phyloP scores from a whole-genome alignment of 1,140 invertebrate species.

The Drosophila pallidifrons region DNA sequence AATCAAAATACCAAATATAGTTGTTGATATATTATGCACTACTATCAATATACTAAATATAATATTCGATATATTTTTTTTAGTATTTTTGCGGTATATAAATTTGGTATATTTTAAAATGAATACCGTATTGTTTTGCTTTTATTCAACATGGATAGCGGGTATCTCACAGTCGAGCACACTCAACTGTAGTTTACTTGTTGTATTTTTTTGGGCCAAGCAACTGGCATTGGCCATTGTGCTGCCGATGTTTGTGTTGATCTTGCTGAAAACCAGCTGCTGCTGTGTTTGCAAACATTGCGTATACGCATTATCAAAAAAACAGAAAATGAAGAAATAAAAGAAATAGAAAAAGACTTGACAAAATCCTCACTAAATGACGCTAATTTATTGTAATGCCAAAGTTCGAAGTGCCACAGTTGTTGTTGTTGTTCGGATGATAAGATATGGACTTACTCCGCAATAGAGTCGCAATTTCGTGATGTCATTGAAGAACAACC shows the following conservation, averaged over 20 bases:
- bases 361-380: constrained; percentile 30
- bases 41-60: too few species aligned
- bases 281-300: constrained; percentile 40
- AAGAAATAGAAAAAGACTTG: neutral
- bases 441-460: neutral
- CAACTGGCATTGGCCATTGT: constrained; percentile 60
- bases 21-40: too few species aligned
- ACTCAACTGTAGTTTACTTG: too few species aligned
- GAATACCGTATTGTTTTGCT: too few species aligned
- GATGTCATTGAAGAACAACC: neutral
- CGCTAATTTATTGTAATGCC: constrained; percentile 58
- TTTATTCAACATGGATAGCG: too few species aligned
- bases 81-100: too few species aligned
- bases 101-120: too few species aligned
- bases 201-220: constrained; percentile 2
- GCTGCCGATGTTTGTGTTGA: constrained; percentile 2
- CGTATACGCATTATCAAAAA: constrained; percentile 32
- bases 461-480: neutral
- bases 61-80: too few species aligned
- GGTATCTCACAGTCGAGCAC: too few species aligned
- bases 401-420: constrained; percentile 22
- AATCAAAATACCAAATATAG: too few species aligned
- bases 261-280: constrained; percentile 20
- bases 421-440: neutral
- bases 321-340: neutral